These are phyloP conservation scores for Lampris incognitus DNA, from an alignment of 2,113 vertebrate species.

Conservation along the genomic window DNA sequence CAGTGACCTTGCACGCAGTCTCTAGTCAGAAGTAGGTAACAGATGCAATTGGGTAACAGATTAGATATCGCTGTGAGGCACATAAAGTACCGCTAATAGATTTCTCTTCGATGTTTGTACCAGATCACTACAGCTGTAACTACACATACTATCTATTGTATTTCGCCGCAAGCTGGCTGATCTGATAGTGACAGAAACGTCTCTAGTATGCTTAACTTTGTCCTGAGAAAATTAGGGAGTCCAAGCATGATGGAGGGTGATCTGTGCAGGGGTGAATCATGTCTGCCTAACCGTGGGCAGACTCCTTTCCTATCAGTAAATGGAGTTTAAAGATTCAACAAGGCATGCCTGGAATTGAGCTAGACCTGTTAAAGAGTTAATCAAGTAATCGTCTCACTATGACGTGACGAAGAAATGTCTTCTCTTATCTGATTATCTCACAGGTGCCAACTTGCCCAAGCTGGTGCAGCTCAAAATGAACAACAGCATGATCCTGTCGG, in stretches of 20 bases:
- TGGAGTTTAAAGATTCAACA: slow-evolving; percentile 10
- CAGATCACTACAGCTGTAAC: too few species aligned
- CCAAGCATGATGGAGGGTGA: slow-evolving; percentile 25
- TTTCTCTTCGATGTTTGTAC: slow-evolving; percentile 19
- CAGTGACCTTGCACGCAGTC: not conserved
- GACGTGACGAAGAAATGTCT: slow-evolving; percentile 13
- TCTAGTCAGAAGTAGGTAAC: not conserved
- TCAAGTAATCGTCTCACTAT: slow-evolving; percentile 21
- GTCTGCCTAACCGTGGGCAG: not conserved
- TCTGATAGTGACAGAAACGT: slow-evolving; percentile 21
- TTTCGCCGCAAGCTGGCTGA: slow-evolving; percentile 10
- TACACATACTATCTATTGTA: not conserved
- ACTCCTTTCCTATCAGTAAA: not conserved
- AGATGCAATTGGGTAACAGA: not conserved
- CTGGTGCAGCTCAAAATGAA: slow-evolving; percentile 92
- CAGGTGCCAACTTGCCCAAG: slow-evolving; percentile 90
- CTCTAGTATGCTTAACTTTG: slow-evolving; percentile 28
- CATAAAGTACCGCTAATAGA: not conserved
- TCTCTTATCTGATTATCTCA: slow-evolving; percentile 55
- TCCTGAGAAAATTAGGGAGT: slow-evolving; percentile 39
- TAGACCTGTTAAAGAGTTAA: not conserved
- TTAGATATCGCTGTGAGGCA: slow-evolving; percentile 6
- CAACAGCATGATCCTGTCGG: slow-evolving; percentile 88
- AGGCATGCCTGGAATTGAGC: slow-evolving; percentile 17
- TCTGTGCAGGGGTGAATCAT: slow-evolving; percentile 46